phyloP scores from a whole-genome alignment of 2,888 invertebrate genomes.

The Prosapia bicincta region DNA sequence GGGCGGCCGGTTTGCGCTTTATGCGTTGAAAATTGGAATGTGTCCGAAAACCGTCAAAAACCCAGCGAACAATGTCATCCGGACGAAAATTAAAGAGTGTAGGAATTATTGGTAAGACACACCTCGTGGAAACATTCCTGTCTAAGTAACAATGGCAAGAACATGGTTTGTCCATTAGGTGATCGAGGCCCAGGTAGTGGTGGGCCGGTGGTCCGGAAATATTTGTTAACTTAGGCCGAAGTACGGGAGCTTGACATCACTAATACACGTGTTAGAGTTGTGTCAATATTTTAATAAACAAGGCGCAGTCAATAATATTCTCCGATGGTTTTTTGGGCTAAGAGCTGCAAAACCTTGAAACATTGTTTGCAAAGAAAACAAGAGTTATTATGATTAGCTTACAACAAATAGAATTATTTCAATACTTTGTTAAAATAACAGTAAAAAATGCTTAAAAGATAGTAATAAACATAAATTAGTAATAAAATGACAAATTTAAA shows the following conservation, averaged over 20 bases:
- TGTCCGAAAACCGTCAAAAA: not conserved
- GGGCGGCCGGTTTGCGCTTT: not conserved
- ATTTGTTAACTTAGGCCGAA: not conserved
- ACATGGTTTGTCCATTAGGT: not conserved
- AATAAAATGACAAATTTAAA: no score
- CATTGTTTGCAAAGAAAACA: no score
- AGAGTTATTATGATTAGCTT: no score
- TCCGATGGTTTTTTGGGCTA: no score
- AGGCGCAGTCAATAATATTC: not conserved
- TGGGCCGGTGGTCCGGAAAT: not conserved
- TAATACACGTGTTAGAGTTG: not conserved
- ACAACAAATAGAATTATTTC: no score
- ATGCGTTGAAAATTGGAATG: not conserved
- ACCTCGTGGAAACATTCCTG: not conserved
- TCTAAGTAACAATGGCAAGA: not conserved
- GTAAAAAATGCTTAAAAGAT: no score
- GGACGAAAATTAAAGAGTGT: not conserved
- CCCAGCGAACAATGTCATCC: not conserved
- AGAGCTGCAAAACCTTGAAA: no score
- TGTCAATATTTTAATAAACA: not conserved
- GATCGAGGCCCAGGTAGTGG: not conserved
- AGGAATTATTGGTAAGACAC: not conserved
- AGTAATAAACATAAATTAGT: no score
- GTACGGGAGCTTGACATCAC: not conserved
- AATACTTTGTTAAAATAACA: no score